Conservation (phyloP, 2,113 vertebrate species). For the Equus quagga region DNA sequence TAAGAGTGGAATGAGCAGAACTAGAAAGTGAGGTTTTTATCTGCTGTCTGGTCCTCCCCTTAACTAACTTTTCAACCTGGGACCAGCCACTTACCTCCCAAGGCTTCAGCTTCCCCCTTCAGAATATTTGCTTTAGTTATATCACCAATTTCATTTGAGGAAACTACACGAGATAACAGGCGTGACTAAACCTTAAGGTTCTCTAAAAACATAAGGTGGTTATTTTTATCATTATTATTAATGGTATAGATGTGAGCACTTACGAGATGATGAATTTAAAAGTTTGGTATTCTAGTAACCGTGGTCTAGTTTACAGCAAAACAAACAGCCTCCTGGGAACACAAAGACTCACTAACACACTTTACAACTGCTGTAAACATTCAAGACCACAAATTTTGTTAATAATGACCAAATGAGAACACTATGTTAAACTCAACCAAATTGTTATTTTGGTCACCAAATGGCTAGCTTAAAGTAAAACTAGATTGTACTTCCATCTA, state of each 20-base stretch:
- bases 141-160: background rate
- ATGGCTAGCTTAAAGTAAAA: constrained; percentile 37
- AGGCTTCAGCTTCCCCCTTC: background rate
- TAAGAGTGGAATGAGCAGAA: background rate
- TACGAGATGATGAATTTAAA: constrained; percentile 2
- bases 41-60: background rate
- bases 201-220: background rate
- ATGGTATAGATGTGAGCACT: background rate
- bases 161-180: background rate
- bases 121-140: constrained; percentile 2
- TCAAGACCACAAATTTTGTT: constrained; percentile 20
- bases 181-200: background rate
- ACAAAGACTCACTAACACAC: background rate
- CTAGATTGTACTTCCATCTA: constrained; percentile 57
- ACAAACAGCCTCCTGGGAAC: background rate
- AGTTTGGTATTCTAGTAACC: background rate
- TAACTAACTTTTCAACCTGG: background rate
- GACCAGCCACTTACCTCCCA: background rate
- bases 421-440: background rate
- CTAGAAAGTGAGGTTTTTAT: background rate
- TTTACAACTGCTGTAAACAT: background rate
- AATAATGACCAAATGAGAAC: constrained; percentile 32
- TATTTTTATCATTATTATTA: constrained; percentile 25
- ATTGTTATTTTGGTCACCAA: background rate
- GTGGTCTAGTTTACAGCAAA: background rate